A percentile compares a stretch with the other conserved stretches of the same genome.
These are phyloP conservation scores for Platycheirus albimanus DNA, from an alignment of 2,888 invertebrate species.

Conservation along the genomic window DNA sequence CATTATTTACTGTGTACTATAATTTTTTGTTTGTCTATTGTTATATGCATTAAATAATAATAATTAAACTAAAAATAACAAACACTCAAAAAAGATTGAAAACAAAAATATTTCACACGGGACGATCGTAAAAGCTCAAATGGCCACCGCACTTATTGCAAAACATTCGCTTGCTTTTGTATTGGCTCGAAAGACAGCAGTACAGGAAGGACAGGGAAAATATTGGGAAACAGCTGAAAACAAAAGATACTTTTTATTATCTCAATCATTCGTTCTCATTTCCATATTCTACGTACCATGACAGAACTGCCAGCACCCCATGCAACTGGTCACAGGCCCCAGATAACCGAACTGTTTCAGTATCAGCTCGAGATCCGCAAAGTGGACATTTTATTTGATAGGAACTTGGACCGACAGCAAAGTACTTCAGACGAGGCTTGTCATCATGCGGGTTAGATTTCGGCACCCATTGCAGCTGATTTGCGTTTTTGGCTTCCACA, in stretches of 20 bases:
- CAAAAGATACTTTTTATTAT: not conserved
- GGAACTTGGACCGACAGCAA: slow-evolving; percentile 79
- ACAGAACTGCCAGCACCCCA: slow-evolving; percentile 78
- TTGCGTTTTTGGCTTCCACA: slow-evolving; percentile 54
- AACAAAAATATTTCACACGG: slow-evolving; percentile 74
- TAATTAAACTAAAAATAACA: slow-evolving; percentile 14
- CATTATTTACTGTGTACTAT: too few species aligned
- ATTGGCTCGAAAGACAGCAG: slow-evolving; percentile 79
- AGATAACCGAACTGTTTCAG: slow-evolving; percentile 78
- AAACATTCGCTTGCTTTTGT: slow-evolving; percentile 79
- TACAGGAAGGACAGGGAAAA: slow-evolving; percentile 80
- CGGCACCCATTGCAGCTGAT: slow-evolving; percentile 56
- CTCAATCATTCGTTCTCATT: not conserved
- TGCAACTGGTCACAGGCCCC: slow-evolving; percentile 79
- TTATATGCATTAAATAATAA: not conserved
- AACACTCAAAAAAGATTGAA: slow-evolving; percentile 11
- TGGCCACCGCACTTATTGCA: slow-evolving; percentile 81
- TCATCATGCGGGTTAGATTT: slow-evolving; percentile 69
- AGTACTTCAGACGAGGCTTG: slow-evolving; percentile 79
- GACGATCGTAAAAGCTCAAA: slow-evolving; percentile 80
- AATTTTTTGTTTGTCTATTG: slow-evolving; percentile 5
- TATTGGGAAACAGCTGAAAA: slow-evolving; percentile 80
- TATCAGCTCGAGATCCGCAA: slow-evolving; percentile 77
- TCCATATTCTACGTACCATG: slow-evolving; percentile 80
- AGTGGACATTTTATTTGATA: slow-evolving; percentile 79